Evolutionary conservation across 2,797 vertebrate species (phyloP).

Genomic region (Geotria australis): DNA sequence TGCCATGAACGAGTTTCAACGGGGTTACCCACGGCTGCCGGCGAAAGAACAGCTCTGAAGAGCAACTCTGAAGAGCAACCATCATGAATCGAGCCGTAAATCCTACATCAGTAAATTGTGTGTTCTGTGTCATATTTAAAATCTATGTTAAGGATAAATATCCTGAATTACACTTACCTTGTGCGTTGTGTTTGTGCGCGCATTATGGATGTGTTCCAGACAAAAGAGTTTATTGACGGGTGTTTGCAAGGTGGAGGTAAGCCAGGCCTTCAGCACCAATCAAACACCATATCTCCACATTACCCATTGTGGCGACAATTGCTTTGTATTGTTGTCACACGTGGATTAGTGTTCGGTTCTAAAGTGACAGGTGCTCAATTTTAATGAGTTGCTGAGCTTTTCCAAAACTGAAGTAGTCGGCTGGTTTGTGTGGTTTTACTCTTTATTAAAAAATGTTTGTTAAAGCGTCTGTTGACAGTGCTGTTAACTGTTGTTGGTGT

Average conservation of each 20-base stretch:
- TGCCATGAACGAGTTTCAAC: too few relatives aligned
- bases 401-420: background rate
- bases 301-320: background rate
- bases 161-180: background rate
- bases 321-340: background rate
- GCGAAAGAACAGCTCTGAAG: too few relatives aligned
- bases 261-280: background rate
- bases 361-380: background rate
- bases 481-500: constrained; percentile 1
- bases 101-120: too few relatives aligned
- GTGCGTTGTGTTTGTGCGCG: constrained; percentile 1
- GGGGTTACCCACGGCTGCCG: too few relatives aligned
- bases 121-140: background rate
- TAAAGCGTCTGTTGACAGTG: too few relatives aligned
- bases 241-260: constrained; percentile 85
- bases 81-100: too few relatives aligned
- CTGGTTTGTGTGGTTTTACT: background rate
- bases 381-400: constrained; percentile 2
- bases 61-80: too few relatives aligned
- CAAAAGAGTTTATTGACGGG: constrained; percentile 94
- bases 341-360: too few relatives aligned
- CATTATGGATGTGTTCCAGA: constrained; percentile 14
- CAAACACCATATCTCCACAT: background rate
- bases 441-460: too few relatives aligned
- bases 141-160: constrained; percentile 2